A percentile compares a stretch with the other conserved stretches of the same genome.
Conservation (phyloP, 2,888 invertebrate species). For the Philereme transversata region DNA sequence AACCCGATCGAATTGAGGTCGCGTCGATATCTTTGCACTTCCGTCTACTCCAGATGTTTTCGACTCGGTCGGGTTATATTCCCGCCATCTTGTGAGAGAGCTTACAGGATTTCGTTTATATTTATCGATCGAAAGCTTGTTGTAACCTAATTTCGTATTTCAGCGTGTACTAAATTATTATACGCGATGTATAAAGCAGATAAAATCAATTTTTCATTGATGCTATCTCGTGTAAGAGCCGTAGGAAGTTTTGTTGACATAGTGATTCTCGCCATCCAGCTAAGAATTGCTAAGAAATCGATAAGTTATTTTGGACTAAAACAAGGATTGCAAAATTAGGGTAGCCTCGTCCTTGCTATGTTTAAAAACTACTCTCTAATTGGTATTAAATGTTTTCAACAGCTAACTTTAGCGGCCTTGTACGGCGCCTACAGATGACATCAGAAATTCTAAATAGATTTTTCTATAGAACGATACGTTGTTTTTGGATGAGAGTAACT, state of each 20-base stretch:
- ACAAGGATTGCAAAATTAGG: slow-evolving; percentile 1
- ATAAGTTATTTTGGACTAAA: slow-evolving; percentile 14
- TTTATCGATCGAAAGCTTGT: slow-evolving; percentile 77
- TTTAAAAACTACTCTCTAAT: slow-evolving; percentile 43
- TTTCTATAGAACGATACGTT: slow-evolving; percentile 53
- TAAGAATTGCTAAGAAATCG: slow-evolving; percentile 16
- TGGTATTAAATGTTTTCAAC: slow-evolving; percentile 47
- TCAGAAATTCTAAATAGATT: slow-evolving; percentile 80
- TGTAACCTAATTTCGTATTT: slow-evolving; percentile 65
- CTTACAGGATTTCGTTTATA: slow-evolving; percentile 78
- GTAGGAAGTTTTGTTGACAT: slow-evolving; percentile 36
- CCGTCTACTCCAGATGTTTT: slow-evolving; percentile 54
- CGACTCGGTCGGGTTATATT: slow-evolving; percentile 63
- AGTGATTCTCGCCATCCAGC: slow-evolving; percentile 16
- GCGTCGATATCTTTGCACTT: slow-evolving; percentile 55
- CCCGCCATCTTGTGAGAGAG: slow-evolving; percentile 81
- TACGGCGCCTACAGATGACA: slow-evolving; percentile 74
- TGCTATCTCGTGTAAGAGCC: neutral
- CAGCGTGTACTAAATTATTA: slow-evolving; percentile 20
- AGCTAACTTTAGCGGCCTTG: slow-evolving; percentile 63
- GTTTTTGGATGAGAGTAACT: slow-evolving; percentile 44
- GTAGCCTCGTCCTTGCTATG: slow-evolving; percentile 29
- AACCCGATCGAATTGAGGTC: slow-evolving; percentile 72
- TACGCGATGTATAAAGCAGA: neutral
- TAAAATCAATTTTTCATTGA: neutral